Evolutionary conservation across 1,140 invertebrate genomes (phyloP).

Genomic region (Neoseiulus cucumeris): DNA sequence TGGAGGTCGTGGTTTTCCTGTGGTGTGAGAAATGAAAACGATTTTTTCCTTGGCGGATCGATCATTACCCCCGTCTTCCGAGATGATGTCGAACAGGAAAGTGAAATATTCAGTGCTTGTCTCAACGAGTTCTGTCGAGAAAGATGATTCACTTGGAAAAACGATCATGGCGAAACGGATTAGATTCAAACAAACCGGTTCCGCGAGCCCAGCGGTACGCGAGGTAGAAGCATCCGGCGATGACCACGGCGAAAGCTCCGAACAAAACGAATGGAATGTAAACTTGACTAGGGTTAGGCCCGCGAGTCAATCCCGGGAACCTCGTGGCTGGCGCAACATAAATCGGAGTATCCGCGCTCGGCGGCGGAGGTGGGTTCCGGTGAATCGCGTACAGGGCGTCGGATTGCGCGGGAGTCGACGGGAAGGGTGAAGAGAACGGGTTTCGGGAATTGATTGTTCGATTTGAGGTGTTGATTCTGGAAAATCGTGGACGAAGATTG

Average conservation of each 20-base stretch:
- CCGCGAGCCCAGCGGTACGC: not conserved
- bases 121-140: no score
- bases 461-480: not conserved
- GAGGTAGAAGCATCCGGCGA: constrained; percentile 4
- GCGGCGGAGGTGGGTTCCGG: not conserved
- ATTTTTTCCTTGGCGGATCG: no score
- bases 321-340: not conserved
- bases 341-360: no score
- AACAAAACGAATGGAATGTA: not conserved
- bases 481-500: no score
- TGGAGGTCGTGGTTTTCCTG: not conserved
- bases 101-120: no score
- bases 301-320: not conserved
- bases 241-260: not conserved
- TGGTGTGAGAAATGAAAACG: not conserved
- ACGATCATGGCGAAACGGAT: no score
- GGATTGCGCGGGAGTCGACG: not conserved
- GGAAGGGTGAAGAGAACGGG: not conserved
- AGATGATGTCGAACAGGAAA: no score
- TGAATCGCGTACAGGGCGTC: not conserved
- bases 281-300: not conserved
- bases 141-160: no score
- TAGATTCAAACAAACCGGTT: not conserved
- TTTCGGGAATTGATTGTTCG: not conserved
- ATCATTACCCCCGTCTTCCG: no score